These are phyloP conservation scores for Podargus strigoides DNA, from an alignment of 2,797 vertebrate genomes.

Conservation along the genomic window DNA sequence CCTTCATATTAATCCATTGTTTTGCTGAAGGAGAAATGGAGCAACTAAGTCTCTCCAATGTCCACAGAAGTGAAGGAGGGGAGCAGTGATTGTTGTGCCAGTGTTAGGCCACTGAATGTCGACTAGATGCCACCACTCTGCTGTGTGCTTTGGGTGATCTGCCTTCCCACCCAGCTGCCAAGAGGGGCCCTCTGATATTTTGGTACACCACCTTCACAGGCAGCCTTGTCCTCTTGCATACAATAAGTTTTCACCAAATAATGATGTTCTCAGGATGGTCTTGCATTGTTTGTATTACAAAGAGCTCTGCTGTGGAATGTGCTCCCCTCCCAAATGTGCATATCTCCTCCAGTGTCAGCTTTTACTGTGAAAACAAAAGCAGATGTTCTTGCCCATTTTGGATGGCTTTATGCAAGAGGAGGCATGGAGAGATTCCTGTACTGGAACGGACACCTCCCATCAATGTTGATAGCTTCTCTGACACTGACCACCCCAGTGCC, in stretches of 20 bases:
- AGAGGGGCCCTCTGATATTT: not conserved
- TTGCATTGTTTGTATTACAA: constrained; percentile 15
- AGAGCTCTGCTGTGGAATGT: constrained; percentile 18
- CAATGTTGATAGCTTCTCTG: not conserved
- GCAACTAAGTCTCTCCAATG: not conserved
- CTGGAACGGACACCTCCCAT: not conserved
- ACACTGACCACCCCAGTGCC: not conserved
- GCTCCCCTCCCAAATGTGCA: not conserved
- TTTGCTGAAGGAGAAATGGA: not conserved
- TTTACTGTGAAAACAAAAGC: constrained; percentile 54
- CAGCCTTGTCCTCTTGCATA: not conserved
- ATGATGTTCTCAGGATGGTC: not conserved
- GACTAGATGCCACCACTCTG: not conserved
- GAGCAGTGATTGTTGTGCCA: not conserved
- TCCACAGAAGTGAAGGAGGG: not conserved
- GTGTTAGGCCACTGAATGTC: not conserved
- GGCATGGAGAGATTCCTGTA: not conserved
- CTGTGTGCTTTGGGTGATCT: fast-evolving
- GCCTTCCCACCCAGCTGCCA: not conserved
- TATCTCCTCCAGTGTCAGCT: constrained; percentile 32
- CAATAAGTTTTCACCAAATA: not conserved
- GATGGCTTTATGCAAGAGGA: not conserved
- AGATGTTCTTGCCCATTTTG: constrained; percentile 41
- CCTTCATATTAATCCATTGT: not conserved
- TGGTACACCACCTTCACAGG: not conserved